Percentiles rank a stretch among this genome's conserved stretches.
Conservation (phyloP, 2,797 vertebrate genomes). For the Denticeps clupeoides region DNA sequence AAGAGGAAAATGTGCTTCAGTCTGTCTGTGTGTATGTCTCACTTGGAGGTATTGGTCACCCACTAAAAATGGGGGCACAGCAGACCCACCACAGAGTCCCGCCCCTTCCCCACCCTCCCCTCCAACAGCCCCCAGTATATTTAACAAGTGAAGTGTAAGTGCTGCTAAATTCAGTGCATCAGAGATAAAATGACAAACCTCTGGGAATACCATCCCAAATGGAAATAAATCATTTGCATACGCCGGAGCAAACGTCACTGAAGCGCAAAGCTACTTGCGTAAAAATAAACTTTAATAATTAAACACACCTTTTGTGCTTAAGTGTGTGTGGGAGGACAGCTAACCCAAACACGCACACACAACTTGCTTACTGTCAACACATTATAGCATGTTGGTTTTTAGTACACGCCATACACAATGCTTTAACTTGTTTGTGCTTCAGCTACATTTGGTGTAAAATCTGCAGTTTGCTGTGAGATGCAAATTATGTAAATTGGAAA, state of each 20-base stretch:
- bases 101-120: slow-evolving; percentile 15
- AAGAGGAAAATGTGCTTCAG: background rate
- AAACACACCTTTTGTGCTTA: slow-evolving; percentile 60
- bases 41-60: background rate
- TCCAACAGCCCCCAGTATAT: slow-evolving; percentile 23
- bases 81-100: slow-evolving; percentile 22
- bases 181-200: slow-evolving; percentile 37
- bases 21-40: background rate
- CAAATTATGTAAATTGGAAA: no score
- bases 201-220: slow-evolving; percentile 72
- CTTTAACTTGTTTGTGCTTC: no score
- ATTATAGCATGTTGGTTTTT: no score
- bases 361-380: no score
- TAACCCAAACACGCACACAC: no score
- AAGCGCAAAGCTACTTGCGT: slow-evolving; percentile 51
- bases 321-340: no score
- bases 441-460: no score
- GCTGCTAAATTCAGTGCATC: slow-evolving; percentile 55
- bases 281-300: slow-evolving; percentile 67
- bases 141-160: slow-evolving; percentile 34
- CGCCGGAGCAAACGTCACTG: slow-evolving; percentile 60
- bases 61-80: slow-evolving; percentile 19
- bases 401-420: no score
- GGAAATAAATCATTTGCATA: slow-evolving; percentile 74
- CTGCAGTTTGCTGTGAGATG: no score